phyloP scores from a whole-genome alignment of 2,113 vertebrate genomes.

The Syngnathus typhle region DNA sequence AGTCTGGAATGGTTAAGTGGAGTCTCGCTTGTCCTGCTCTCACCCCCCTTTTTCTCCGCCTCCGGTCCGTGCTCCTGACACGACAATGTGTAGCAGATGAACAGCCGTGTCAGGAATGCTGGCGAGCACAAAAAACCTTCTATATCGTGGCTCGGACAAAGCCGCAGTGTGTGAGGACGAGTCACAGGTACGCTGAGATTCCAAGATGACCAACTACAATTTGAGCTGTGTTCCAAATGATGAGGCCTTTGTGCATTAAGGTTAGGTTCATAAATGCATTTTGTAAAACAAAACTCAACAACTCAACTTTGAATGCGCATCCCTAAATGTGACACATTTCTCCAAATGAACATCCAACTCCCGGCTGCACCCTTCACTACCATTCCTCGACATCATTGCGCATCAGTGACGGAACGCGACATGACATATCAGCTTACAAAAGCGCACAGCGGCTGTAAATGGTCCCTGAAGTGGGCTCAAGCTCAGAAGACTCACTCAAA shows the following conservation, averaged over 20 bases:
- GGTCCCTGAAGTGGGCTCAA: slow-evolving; percentile 26
- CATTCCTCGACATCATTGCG: slow-evolving; percentile 39
- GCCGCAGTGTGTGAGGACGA: slow-evolving; percentile 45
- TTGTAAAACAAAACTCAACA: not conserved
- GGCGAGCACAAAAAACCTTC: slow-evolving; percentile 39
- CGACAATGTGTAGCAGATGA: slow-evolving; percentile 40
- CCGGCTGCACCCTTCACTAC: slow-evolving; percentile 8
- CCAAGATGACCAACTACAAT: not conserved
- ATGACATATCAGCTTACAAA: slow-evolving; percentile 48
- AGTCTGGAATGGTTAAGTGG: slow-evolving; percentile 47
- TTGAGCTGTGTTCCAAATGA: not conserved
- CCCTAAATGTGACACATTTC: not conserved
- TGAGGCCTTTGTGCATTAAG: not conserved
- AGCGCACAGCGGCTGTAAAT: slow-evolving; percentile 37
- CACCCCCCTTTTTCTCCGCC: slow-evolving; percentile 1
- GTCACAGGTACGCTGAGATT: slow-evolving; percentile 45
- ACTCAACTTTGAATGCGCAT: not conserved
- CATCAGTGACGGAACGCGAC: slow-evolving; percentile 23
- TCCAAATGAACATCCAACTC: slow-evolving; percentile 6
- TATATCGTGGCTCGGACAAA: slow-evolving; percentile 41
- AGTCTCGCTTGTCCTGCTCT: slow-evolving; percentile 21
- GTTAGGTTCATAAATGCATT: not conserved
- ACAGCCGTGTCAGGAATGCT: slow-evolving; percentile 46
- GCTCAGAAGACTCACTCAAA: not conserved
- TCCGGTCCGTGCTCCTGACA: slow-evolving; percentile 14